phyloP scores from a whole-genome alignment of 2,888 invertebrate species.

The Archips xylosteana region DNA sequence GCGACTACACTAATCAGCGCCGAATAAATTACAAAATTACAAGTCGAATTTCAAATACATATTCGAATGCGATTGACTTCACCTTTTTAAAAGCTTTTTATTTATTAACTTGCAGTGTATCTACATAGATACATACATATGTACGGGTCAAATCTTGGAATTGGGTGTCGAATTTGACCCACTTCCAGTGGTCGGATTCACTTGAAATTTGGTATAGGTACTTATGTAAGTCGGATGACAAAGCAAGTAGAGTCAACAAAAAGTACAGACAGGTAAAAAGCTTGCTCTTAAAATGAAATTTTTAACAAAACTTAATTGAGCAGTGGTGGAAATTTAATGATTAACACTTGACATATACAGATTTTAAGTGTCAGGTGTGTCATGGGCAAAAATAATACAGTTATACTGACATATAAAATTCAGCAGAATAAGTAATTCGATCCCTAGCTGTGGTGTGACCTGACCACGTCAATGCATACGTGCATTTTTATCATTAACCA shows the following conservation, averaged over 20 bases:
- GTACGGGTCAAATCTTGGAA: too few relatives aligned
- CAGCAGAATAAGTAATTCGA: conserved; percentile 9
- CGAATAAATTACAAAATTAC: conserved; percentile 8
- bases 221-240: too few relatives aligned
- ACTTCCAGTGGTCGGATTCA: too few relatives aligned
- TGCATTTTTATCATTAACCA: conserved; percentile 32
- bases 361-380: conserved; percentile 5
- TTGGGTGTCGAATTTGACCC: too few relatives aligned
- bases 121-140: too few relatives aligned
- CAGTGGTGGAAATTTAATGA: conserved; percentile 1
- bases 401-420: not conserved
- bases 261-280: too few relatives aligned
- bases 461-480: not conserved
- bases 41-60: not conserved
- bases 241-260: too few relatives aligned
- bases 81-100: not conserved
- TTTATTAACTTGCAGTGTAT: too few relatives aligned
- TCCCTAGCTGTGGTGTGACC: conserved; percentile 10
- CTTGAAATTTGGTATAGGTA: too few relatives aligned
- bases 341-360: not conserved
- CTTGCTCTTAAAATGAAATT: too few relatives aligned
- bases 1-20: conserved; percentile 21
- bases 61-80: conserved; percentile 10
- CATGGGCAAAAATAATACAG: conserved; percentile 7
- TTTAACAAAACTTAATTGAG: not conserved